phyloP scores from a whole-genome alignment of 2,797 vertebrate genomes.

The Pempheris klunzingeri region DNA sequence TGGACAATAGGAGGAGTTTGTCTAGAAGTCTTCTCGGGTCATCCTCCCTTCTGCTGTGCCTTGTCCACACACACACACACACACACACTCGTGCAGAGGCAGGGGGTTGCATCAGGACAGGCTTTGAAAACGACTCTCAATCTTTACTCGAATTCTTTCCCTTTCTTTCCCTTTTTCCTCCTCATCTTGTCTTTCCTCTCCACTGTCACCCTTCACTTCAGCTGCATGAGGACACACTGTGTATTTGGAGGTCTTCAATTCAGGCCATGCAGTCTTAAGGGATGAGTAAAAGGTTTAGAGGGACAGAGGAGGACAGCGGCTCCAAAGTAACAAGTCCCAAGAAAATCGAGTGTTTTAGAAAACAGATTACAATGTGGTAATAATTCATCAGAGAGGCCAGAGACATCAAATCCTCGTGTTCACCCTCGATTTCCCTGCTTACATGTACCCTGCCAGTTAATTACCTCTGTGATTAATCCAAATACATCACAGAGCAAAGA shows the following conservation, averaged over 20 bases:
- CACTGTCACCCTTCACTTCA: constrained; percentile 1
- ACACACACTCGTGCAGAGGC: constrained; percentile 10
- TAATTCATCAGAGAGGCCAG: not conserved
- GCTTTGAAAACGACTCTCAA: constrained; percentile 7
- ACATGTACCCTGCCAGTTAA: not conserved
- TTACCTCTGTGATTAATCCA: not conserved
- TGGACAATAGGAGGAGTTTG: constrained; percentile 35
- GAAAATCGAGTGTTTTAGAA: constrained; percentile 26
- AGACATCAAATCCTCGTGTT: constrained; percentile 2
- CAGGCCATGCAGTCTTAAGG: constrained; percentile 55
- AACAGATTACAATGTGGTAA: constrained; percentile 9
- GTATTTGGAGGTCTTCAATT: constrained; percentile 53
- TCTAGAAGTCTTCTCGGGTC: constrained; percentile 56
- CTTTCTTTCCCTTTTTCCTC: not conserved
- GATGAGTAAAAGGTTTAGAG: constrained; percentile 48
- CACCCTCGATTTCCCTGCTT: not conserved
- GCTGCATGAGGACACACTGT: constrained; percentile 33
- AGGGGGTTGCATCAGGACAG: constrained; percentile 46
- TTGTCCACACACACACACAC: not conserved
- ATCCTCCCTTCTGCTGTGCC: constrained; percentile 10
- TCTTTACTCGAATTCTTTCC: not conserved
- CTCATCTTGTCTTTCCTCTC: not conserved
- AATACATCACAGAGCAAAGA: not conserved
- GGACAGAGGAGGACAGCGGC: constrained; percentile 36
- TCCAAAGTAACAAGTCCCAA: constrained; percentile 26